Evolutionary conservation across 1,140 invertebrate genomes (phyloP).

Genomic region (Scaptomyza graminum): DNA sequence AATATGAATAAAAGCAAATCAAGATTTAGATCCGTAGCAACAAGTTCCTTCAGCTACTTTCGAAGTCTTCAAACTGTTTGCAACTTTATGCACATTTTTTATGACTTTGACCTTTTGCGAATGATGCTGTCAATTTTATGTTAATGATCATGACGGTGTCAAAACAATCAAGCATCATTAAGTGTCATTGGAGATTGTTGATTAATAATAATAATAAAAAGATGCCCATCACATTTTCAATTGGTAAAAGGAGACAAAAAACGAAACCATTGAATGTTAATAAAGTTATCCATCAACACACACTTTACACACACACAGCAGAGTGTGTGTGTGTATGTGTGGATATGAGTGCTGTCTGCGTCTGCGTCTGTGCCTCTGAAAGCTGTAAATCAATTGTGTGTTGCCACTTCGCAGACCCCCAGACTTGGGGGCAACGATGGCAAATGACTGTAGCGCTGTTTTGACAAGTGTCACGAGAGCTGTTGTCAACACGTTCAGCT

Average conservation of each 20-base stretch:
- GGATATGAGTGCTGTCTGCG: neutral
- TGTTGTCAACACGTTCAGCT: conserved; percentile 63
- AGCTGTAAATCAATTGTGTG: conserved; percentile 56
- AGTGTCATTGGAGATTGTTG: conserved; percentile 57
- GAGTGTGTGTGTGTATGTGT: neutral
- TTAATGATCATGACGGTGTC: conserved; percentile 57
- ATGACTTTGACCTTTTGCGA: conserved; percentile 71
- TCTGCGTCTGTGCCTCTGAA: conserved; percentile 20
- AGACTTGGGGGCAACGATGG: conserved; percentile 19
- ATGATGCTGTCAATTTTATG: conserved; percentile 63
- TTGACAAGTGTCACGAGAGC: conserved; percentile 71
- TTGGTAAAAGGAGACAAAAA: conserved; percentile 42
- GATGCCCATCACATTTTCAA: conserved; percentile 68
- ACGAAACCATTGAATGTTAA: conserved; percentile 43
- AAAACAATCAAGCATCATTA: conserved; percentile 49
- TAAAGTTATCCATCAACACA: conserved; percentile 62
- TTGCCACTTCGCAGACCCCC: neutral
- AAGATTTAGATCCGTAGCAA: too few species aligned
- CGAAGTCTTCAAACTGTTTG: neutral
- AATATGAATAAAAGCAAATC: too few species aligned
- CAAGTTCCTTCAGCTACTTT: too few species aligned
- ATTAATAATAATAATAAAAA: conserved; percentile 67
- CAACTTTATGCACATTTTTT: conserved; percentile 53
- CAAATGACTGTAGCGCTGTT: conserved; percentile 56
- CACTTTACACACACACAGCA: neutral